Evolutionary conservation across 2,797 vertebrate genomes (phyloP).

Genomic region (Muscicapa comitata): DNA sequence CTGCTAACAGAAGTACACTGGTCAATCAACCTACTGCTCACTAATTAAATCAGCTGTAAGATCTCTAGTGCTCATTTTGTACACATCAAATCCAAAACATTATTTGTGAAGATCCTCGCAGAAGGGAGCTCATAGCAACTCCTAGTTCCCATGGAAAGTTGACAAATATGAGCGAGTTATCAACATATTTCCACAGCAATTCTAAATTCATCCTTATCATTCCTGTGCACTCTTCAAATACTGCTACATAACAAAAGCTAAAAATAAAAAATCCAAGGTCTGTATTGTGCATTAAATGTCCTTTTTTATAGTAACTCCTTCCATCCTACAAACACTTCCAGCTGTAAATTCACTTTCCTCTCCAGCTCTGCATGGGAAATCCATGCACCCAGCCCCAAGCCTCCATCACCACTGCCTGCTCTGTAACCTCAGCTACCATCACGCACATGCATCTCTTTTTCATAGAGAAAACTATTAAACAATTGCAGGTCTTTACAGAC

Average conservation of each 20-base stretch:
- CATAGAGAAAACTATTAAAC: neutral
- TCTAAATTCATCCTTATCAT: neutral
- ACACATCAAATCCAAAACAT: neutral
- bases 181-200: neutral
- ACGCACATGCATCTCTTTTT: neutral
- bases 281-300: neutral
- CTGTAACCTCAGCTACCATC: neutral
- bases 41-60: neutral
- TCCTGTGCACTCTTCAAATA: neutral
- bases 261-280: neutral
- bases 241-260: neutral
- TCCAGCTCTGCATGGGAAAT: fast-evolving
- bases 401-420: neutral
- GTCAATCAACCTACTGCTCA: neutral
- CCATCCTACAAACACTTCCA: neutral
- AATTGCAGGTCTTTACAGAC: neutral
- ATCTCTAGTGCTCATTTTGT: neutral
- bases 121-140: neutral
- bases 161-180: neutral
- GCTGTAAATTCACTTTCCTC: neutral
- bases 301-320: neutral
- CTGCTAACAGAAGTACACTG: neutral
- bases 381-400: too few relatives aligned
- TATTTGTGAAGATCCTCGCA: neutral
- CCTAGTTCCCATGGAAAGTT: neutral